Base-by-base conservation (phyloP, 1,140 invertebrate species). In the Penaeus vannamei region DNA sequence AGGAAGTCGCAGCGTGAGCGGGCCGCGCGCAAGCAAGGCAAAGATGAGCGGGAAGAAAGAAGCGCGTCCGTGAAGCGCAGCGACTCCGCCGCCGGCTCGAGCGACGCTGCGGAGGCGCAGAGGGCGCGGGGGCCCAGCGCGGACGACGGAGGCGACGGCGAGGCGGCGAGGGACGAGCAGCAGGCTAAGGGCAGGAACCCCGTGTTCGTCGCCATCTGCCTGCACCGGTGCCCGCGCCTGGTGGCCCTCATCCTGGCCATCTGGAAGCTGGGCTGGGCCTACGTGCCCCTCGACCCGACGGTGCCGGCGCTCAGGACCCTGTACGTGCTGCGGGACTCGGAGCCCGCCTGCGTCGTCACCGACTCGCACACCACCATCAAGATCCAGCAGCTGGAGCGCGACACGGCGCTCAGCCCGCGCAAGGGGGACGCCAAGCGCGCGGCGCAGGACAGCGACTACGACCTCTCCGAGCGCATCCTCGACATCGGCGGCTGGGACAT, bases 231-330 rank as follows among this genome's bases (percentile, higher is more conserved):
- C 20, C 95, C 96, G 91, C 94, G 94, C 29, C 94, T 97, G 32
- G 94, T 97, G 2, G 93, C 95, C 0, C 93, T 95, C 0, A 93
- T 98, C 36, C 92, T 97, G 85, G 95, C 96, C 20, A 95, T 96
- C 72, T 95, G 96, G 94, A 98, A 98, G 94, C 93, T 95, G 0
- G 97, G 97, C 0, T 96, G 96, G 72, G 95, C 96, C 0, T 98
- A 97, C 93, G 92, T 98, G 60, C 97, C 97, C 0, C 93, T 98
- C 84, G 97, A 97, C 92, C 94, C 95, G 1, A 95, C 94, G 79
- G 97, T 97, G 91, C 96, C 97, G 0, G 94, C 94, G 23, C 94
- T 95, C 29, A 94, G 97, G 89, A 94, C 97, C 14, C 94, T 95
- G 42, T 96, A 97, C 92, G 97, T 98, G 85, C 92, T 97, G 17